Base-by-base conservation (phyloP, 1,140 invertebrate species). In the Drosophila tristis region DNA sequence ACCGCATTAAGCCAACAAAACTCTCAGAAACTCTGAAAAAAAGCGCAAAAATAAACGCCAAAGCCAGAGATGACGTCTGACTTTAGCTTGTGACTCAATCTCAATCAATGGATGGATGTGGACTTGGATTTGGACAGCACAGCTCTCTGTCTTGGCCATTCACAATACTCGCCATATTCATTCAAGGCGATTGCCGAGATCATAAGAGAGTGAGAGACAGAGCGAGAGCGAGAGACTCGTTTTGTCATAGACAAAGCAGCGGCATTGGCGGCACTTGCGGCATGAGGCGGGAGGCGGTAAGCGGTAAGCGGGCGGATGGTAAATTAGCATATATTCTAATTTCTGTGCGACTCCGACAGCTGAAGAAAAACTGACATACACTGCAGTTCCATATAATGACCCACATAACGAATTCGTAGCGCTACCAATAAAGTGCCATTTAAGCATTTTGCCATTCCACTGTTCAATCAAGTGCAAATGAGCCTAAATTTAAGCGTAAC, bases 311-410 rank as follows among this genome's bases (percentile, higher is more conserved):
- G 23, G 35, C 50, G 55, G 58, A 53, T 59, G 80, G 75, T 59
- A 54, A 86, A 87, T 87, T 87, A 87, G 84, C 82, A 87, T 87
- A 89, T 87, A 87, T 87, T 82, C 74, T 78, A 87, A 87, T 87
- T 89, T 66, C 51, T 62, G 47, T 55, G 53, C 35, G 71, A 59
- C 55, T 74, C 35, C 44, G 48, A 49, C 45, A 71, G 39, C 51
- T 42, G 62, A 50, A 31, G 20, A 48, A 16, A 43, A 59, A 45
- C 39, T 51, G 48, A 63, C 51, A 49, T 25, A 9, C 54, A 50
- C 25, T 74, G 51, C 59, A 57, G 26, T 61, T 55, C 57, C 66
- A 80, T 77, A 74, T 78, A 80, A 76, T 87, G 82, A 87, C 82
- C 84, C 84, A 87, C 43, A 68, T 81, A 70, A 56, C 2, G 5